phyloP scores from a whole-genome alignment of 2,888 invertebrate species.

The Sceliomorpha sp. region DNA sequence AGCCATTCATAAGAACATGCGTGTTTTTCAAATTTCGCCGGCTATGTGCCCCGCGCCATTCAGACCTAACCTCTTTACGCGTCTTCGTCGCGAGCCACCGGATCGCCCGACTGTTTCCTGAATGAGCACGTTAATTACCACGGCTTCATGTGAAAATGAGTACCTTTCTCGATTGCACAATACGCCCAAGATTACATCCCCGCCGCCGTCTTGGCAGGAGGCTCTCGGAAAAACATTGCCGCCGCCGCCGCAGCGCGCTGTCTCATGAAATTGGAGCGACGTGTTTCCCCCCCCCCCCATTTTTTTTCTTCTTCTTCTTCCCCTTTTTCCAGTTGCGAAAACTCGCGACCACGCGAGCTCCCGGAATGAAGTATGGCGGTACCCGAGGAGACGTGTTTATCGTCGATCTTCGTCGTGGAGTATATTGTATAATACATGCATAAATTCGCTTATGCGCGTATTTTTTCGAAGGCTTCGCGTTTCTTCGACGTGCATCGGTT shows the following conservation, averaged over 20 bases:
- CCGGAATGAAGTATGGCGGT: no score
- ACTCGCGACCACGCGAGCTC: no score
- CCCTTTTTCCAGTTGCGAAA: not conserved
- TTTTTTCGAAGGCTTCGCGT: no score
- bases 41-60: conserved; percentile 36
- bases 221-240: conserved; percentile 6
- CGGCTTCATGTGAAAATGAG: conserved; percentile 63
- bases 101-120: conserved; percentile 53
- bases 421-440: no score
- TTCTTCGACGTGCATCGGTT: no score
- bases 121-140: conserved; percentile 65
- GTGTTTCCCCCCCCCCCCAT: conserved; percentile 4
- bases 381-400: no score
- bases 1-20: conserved; percentile 50
- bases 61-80: conserved; percentile 40
- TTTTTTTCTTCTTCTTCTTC: not conserved
- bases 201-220: conserved; percentile 24
- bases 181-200: conserved; percentile 41
- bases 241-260: no score
- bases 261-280: conserved; percentile 12
- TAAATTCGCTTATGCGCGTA: no score
- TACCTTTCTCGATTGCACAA: conserved; percentile 59
- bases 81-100: conserved; percentile 46
- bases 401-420: no score
- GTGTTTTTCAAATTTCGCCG: conserved; percentile 60